Percentiles rank a stretch among this genome's conserved stretches.
These are phyloP conservation scores for Drosophila takahashii DNA, from an alignment of 1,140 invertebrate species.

Conservation along the genomic window DNA sequence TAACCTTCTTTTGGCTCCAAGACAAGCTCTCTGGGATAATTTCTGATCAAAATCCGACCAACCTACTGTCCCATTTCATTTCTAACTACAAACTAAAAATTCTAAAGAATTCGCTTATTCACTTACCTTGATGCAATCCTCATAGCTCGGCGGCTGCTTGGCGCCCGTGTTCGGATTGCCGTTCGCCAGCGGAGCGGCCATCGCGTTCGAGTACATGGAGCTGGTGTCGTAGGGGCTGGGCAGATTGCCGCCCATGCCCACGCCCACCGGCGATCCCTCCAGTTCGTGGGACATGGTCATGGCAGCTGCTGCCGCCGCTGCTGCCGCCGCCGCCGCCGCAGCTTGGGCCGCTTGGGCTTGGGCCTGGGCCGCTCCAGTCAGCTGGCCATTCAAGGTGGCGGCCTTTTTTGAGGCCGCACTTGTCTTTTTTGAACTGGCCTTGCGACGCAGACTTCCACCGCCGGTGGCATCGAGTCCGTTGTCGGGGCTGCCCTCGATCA, in stretches of 20 bases:
- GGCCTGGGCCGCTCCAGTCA: constrained; percentile 16
- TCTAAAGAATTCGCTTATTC: neutral
- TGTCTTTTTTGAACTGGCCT: constrained; percentile 92
- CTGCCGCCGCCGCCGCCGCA: constrained; percentile 87
- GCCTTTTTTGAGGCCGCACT: constrained; percentile 85
- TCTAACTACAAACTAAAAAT: neutral
- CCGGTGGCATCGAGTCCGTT: constrained; percentile 85
- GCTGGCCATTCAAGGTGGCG: constrained; percentile 57
- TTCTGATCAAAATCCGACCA: too few relatives aligned
- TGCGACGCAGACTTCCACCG: constrained; percentile 86
- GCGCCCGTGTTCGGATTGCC: constrained; percentile 85
- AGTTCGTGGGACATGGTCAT: constrained; percentile 69
- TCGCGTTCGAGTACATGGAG: constrained; percentile 92
- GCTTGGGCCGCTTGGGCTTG: constrained; percentile 88
- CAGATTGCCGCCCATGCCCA: constrained; percentile 85
- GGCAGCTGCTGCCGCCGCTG: constrained; percentile 88
- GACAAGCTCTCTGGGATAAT: too few relatives aligned
- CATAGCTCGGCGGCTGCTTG: constrained; percentile 93
- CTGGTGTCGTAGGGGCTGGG: constrained; percentile 92
- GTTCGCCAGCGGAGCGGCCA: constrained; percentile 86
- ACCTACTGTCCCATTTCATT: too few relatives aligned
- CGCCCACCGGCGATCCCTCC: constrained; percentile 34
- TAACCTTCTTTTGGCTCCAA: too few relatives aligned
- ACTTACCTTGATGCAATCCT: constrained; percentile 92
- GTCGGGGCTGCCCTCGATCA: constrained; percentile 85